Base-by-base conservation (phyloP, 2,113 vertebrate genomes). In the Urocynchramus pylzowi region DNA sequence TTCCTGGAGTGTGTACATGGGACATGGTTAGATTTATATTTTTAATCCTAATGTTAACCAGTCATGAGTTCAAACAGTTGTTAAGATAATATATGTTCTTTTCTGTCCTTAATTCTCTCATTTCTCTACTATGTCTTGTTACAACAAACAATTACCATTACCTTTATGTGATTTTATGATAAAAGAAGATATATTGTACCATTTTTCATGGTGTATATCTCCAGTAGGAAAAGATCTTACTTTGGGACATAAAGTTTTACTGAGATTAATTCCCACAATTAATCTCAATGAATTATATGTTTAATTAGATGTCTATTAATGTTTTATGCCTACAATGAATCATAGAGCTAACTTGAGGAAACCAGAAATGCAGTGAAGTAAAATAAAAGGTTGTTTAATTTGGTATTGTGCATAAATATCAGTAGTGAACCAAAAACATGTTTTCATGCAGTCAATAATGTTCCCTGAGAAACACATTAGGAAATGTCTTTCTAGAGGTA, bases 231-330 rank as follows among this genome's bases (percentile, higher is more conserved):
- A 95, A 92, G 69, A 57, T 47, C 87, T 94, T 95, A 63, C 41
- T 87, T 76, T 80, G 59, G 63, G n/a, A 88, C 67, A 65, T 56
- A 94, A 74, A 65, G n/a, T 97, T 96, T 93, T 93, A 90, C 35
- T 86, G 71, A 92, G 85, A 95, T 95, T 92, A 97, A 97, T 97
- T 90, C 65, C 21, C 42, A 85, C 19, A 90, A 95, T 96, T 97
- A 95, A 93, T 95, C 83, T 97, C 79, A 81, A 64, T 94, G 81
- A 97, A 95, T 95, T 94, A 96, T 93, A 83, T 74, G 77, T 94
- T 96, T 97, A 96, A 97, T 97, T 97, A 97, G 49, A 91, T 93
- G 35, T 39, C 30, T 88, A 84, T 97, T 96, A 97, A 91, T 76
- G 83, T 96, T 97, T 94, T 93, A 96, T 87, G 84, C 39, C 49